Evolutionary conservation across 1,140 invertebrate genomes (phyloP).

Genomic region (Magallana gigas): DNA sequence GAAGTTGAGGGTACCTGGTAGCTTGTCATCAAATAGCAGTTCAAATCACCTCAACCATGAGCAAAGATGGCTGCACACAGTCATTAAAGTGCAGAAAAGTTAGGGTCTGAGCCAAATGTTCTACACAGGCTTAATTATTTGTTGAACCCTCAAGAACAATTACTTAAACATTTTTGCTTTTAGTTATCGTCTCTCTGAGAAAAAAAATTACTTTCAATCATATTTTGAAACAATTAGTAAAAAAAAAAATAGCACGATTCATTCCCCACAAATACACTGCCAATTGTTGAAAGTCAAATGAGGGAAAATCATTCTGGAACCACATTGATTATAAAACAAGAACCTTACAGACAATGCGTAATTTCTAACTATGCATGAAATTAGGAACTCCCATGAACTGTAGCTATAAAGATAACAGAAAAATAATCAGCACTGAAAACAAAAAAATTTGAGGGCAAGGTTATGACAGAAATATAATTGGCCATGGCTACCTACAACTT

Average conservation of each 20-base stretch:
- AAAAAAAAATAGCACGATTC: background rate
- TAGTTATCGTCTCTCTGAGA: background rate
- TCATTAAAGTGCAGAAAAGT: slow-evolving; percentile 27
- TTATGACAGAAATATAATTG: slow-evolving; percentile 30
- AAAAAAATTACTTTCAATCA: slow-evolving; percentile 30
- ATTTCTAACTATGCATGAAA: slow-evolving; percentile 32
- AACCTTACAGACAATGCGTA: background rate
- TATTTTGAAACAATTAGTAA: slow-evolving; percentile 4
- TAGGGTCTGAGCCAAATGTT: background rate
- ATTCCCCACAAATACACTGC: slow-evolving; percentile 14
- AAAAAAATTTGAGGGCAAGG: background rate
- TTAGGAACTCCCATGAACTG: slow-evolving; percentile 7
- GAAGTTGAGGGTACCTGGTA: slow-evolving; percentile 14
- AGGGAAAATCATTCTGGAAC: slow-evolving; percentile 21
- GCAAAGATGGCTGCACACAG: slow-evolving; percentile 19
- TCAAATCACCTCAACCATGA: slow-evolving; percentile 9
- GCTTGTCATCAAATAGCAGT: slow-evolving; percentile 14
- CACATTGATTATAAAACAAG: slow-evolving; percentile 17
- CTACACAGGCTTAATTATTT: slow-evolving; percentile 18
- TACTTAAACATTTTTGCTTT: slow-evolving; percentile 32
- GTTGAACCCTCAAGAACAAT: slow-evolving; percentile 35
- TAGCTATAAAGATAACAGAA: slow-evolving; percentile 22
- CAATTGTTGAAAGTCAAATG: slow-evolving; percentile 28
- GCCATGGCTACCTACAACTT: background rate
- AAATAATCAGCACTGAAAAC: background rate